A percentile compares a stretch with the other conserved stretches of the same genome.
Evolutionary conservation across 53 echinoderm and acorn worm species (phyloP).

Genomic region (Echinarachnius parma): DNA sequence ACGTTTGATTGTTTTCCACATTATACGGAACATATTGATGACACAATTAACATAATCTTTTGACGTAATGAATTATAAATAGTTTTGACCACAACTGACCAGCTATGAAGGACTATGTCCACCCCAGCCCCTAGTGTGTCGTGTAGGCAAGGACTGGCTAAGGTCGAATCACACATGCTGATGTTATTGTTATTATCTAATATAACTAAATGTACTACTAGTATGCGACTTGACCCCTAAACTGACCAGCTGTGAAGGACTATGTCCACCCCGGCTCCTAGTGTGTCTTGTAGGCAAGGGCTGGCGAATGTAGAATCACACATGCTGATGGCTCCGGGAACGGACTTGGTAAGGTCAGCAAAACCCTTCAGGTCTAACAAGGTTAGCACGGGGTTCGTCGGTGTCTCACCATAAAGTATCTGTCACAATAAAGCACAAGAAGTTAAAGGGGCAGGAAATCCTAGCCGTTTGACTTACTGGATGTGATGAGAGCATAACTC

Average conservation of each 20-base stretch:
- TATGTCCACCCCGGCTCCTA: conserved; percentile 78
- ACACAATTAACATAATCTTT: no score
- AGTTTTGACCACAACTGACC: conserved; percentile 47
- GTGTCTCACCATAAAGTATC: conserved; percentile 85
- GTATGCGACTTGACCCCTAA: no score
- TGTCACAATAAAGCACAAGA: neutral
- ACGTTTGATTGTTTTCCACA: no score
- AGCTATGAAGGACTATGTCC: conserved; percentile 78
- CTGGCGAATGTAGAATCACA: conserved; percentile 86
- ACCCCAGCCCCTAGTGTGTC: conserved; percentile 76
- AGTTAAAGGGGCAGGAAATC: no score
- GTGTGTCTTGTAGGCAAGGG: conserved; percentile 69
- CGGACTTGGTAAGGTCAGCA: conserved; percentile 67
- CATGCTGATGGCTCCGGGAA: conserved; percentile 65
- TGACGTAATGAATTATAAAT: no score
- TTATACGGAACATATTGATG: no score
- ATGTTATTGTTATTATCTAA: conserved; percentile 12
- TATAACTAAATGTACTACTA: neutral
- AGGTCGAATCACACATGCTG: conserved; percentile 85
- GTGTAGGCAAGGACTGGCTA: conserved; percentile 69
- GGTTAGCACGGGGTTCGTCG: conserved; percentile 70
- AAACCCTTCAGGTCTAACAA: conserved; percentile 73
- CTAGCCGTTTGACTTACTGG: no score
- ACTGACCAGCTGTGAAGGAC: conserved; percentile 79
- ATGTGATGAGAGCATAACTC: no score